Evolutionary conservation across 37 sponge, comb jelly and placozoan genomes (phyloP).

Genomic region (Halisarca cf. caerulea): DNA sequence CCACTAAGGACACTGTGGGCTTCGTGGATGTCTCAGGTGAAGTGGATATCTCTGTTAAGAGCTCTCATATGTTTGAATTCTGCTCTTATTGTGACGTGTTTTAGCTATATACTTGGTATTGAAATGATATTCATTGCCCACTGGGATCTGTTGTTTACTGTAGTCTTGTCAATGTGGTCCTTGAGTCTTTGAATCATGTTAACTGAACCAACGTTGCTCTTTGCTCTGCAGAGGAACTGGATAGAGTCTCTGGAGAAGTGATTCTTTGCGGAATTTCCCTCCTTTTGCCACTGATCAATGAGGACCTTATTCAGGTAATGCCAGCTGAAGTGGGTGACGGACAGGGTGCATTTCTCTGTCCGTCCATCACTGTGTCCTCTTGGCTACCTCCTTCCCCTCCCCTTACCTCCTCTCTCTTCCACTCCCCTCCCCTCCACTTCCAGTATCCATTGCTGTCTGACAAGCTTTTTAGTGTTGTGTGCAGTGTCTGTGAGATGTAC

Average conservation of each 20-base stretch:
- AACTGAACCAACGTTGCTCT: neutral
- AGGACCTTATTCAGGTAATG: conserved; percentile 65
- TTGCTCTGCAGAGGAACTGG: neutral
- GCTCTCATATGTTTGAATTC: no score
- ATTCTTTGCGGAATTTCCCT: conserved; percentile 55
- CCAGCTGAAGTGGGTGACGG: neutral
- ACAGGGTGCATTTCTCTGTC: neutral
- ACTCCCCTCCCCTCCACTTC: neutral
- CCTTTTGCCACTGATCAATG: conserved; percentile 64
- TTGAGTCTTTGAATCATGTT: no score
- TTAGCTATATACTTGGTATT: neutral
- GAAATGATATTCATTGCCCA: no score
- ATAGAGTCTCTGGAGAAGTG: conserved; percentile 35
- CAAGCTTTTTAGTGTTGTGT: conserved; percentile 56
- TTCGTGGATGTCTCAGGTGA: conserved; percentile 50
- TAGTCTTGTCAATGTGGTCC: no score
- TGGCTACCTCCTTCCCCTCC: neutral
- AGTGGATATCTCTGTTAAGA: no score
- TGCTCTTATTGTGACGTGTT: no score
- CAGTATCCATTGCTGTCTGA: conserved; percentile 63
- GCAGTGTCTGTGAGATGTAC: conserved; percentile 50
- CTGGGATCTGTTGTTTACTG: no score
- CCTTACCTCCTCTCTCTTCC: no score
- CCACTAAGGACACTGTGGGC: conserved; percentile 63
- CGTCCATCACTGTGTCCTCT: neutral